Conservation (phyloP, 2,797 vertebrate species). For the Acrocephalus scirpaceus region DNA sequence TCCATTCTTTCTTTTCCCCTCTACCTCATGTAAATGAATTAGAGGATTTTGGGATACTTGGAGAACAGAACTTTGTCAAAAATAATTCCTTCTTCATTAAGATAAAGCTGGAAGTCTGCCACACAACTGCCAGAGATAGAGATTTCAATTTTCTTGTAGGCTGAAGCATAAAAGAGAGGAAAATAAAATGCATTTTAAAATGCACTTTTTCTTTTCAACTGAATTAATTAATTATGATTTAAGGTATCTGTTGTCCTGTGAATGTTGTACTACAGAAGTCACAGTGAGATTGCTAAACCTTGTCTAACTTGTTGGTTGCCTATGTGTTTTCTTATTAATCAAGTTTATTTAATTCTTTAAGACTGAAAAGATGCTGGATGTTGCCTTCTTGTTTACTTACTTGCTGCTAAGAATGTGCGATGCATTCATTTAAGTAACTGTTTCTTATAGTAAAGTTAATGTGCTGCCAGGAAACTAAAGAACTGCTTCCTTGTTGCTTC, state of each 20-base stretch:
- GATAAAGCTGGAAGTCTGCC: conserved; percentile 44
- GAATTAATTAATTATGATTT: conserved; percentile 39
- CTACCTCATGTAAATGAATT: not conserved
- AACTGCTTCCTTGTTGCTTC: not conserved
- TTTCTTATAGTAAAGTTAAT: not conserved
- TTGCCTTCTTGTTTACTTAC: not conserved
- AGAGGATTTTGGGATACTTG: conserved; percentile 22
- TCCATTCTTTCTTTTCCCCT: not conserved
- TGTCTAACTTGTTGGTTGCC: not conserved
- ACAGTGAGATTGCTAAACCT: not conserved
- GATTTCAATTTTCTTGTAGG: conserved; percentile 46
- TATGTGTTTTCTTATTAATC: not conserved
- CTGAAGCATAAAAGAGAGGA: conserved; percentile 39
- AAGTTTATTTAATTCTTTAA: not conserved
- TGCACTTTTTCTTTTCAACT: conserved; percentile 20
- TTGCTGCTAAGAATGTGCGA: not conserved
- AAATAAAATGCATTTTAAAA: conserved; percentile 42
- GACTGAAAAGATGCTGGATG: not conserved
- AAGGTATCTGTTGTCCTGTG: not conserved
- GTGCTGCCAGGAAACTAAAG: not conserved
- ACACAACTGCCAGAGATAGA: conserved; percentile 1
- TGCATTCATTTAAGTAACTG: not conserved
- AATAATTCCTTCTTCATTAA: conserved; percentile 46
- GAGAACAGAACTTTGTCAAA: conserved; percentile 14
- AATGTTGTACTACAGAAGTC: not conserved